A percentile compares a stretch with the other conserved stretches of the same genome.
Evolutionary conservation across 2,797 vertebrate genomes (phyloP).

Genomic region (Garrulus glandarius): DNA sequence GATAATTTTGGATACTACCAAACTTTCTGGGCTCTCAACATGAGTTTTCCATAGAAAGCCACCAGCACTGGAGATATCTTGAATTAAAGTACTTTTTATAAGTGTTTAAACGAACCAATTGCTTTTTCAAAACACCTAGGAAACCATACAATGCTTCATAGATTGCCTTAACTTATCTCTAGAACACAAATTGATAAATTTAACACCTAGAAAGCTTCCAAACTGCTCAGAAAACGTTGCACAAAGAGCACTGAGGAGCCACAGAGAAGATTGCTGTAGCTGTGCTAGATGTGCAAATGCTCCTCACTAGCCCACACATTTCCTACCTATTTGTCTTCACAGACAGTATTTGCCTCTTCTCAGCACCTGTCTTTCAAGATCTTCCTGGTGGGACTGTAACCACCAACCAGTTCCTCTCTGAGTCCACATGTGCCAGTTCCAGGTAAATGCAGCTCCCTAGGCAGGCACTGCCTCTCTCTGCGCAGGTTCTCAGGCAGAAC

Average conservation of each 20-base stretch:
- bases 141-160: not conserved
- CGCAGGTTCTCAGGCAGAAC: not conserved
- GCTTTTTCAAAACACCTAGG: not conserved
- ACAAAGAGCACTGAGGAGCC: not conserved
- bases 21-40: not conserved
- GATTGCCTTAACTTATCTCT: not conserved
- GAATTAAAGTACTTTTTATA: not conserved
- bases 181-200: not conserved
- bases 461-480: not conserved
- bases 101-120: not conserved
- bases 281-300: not conserved
- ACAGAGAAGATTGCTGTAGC: not conserved
- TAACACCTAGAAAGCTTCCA: not conserved
- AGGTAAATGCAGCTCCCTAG: not conserved
- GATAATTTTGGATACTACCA: not conserved
- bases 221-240: not conserved
- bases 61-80: not conserved
- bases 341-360: not conserved
- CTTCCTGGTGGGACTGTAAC: not conserved
- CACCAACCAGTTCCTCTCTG: not conserved
- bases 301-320: fast-evolving
- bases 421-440: not conserved
- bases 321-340: not conserved
- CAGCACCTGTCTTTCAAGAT: not conserved
- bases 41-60: not conserved